Conservation (phyloP, 2,888 invertebrate genomes). For the Yponomeuta evonymella region DNA sequence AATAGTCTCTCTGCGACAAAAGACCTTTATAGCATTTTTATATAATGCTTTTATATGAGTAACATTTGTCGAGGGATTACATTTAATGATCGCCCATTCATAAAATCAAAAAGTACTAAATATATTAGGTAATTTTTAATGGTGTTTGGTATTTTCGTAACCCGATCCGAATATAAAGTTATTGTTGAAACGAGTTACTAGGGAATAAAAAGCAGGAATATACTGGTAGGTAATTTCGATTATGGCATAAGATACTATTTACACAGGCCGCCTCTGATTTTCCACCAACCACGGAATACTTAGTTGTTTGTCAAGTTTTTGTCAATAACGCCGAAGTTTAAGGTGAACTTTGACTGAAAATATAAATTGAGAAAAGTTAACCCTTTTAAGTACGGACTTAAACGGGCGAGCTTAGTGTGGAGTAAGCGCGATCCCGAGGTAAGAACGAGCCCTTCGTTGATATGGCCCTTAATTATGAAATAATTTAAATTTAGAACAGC, state of each 20-base stretch:
- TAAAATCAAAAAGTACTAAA: conserved; percentile 16
- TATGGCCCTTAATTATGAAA: too few species aligned
- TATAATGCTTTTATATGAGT: conserved; percentile 30
- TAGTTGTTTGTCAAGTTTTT: too few species aligned
- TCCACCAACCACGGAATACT: too few species aligned
- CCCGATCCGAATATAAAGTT: conserved; percentile 28
- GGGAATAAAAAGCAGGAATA: neutral
- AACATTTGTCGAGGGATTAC: conserved; percentile 61
- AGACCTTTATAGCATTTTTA: conserved; percentile 12
- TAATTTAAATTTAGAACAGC: neutral
- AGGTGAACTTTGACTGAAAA: too few species aligned
- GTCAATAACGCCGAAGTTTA: too few species aligned
- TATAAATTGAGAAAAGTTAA: too few species aligned
- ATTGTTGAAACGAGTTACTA: neutral
- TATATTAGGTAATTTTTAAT: conserved; percentile 50
- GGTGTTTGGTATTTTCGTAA: conserved; percentile 43
- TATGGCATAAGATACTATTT: too few species aligned
- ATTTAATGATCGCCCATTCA: conserved; percentile 53
- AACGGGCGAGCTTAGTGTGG: too few species aligned
- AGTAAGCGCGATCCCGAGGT: too few species aligned
- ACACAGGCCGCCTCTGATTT: too few species aligned
- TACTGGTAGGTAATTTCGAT: neutral
- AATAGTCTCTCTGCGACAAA: conserved; percentile 36
- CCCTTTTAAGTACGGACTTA: too few species aligned
- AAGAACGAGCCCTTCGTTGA: too few species aligned